phyloP scores from a whole-genome alignment of 2,113 vertebrate species.

The Puffinus mauretanicus region DNA sequence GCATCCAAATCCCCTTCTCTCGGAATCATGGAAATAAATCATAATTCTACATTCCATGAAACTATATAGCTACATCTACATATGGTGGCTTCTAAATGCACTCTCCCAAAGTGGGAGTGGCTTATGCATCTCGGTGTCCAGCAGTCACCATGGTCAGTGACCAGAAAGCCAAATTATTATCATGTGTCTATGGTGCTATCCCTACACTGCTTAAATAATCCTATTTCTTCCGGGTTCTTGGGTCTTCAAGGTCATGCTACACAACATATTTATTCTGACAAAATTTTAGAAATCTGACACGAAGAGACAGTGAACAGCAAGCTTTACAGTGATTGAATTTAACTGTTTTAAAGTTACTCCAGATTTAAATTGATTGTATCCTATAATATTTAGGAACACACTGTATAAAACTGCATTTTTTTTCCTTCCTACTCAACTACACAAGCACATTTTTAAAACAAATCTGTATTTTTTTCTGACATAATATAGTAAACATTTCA shows the following conservation, averaged over 20 bases:
- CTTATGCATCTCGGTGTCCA: neutral
- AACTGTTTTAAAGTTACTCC: neutral
- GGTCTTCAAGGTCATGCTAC: neutral
- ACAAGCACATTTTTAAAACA: neutral
- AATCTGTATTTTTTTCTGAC: neutral
- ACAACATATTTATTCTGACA: neutral
- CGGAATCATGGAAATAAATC: neutral
- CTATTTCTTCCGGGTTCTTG: neutral
- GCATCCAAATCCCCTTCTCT: neutral
- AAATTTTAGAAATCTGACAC: neutral
- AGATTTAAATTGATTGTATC: neutral
- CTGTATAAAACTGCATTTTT: neutral
- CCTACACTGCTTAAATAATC: neutral
- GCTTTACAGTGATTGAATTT: neutral
- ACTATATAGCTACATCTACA: neutral
- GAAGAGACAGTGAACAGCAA: neutral
- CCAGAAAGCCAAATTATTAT: neutral
- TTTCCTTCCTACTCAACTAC: neutral
- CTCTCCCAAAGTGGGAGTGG: neutral
- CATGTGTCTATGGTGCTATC: neutral
- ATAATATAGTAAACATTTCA: neutral
- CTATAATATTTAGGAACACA: neutral
- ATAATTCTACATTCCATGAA: neutral
- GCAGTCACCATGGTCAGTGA: neutral
- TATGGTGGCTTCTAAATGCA: neutral